Conservation (phyloP, 2,888 invertebrate species). For the Glomeris marginata region DNA sequence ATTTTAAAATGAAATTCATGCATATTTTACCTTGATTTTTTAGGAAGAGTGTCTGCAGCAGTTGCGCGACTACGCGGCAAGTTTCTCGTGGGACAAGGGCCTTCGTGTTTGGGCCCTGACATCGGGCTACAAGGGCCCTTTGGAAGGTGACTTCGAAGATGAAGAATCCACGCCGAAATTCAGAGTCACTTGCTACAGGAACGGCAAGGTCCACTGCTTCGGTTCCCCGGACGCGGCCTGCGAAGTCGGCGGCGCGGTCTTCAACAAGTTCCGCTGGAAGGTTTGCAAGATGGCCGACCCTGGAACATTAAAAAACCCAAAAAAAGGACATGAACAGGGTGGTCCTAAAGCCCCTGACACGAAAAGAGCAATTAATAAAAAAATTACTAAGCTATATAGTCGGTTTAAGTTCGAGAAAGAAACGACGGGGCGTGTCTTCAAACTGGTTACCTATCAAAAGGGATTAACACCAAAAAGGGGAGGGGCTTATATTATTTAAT, state of each 20-base stretch:
- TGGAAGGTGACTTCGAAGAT: too few relatives aligned
- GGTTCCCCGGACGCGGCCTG: conserved; percentile 40
- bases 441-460: too few relatives aligned
- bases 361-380: too few relatives aligned
- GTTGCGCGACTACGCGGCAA: conserved; percentile 23
- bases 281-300: too few relatives aligned
- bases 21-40: conserved; percentile 17
- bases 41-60: conserved; percentile 25
- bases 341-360: too few relatives aligned
- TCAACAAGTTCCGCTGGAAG: conserved; percentile 41
- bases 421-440: too few relatives aligned
- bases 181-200: conserved; percentile 40
- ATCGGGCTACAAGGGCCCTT: neutral
- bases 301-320: too few relatives aligned
- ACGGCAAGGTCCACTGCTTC: conserved; percentile 36
- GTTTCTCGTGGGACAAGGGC: conserved; percentile 28
- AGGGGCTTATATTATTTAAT: too few relatives aligned
- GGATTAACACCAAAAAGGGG: too few relatives aligned
- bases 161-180: conserved; percentile 30
- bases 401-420: too few relatives aligned
- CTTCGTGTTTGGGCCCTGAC: conserved; percentile 26
- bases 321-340: too few relatives aligned
- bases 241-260: conserved; percentile 38
- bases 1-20: neutral
- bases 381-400: too few relatives aligned